Conservation (phyloP, 2,888 invertebrate genomes). For the Patella pellucida region DNA sequence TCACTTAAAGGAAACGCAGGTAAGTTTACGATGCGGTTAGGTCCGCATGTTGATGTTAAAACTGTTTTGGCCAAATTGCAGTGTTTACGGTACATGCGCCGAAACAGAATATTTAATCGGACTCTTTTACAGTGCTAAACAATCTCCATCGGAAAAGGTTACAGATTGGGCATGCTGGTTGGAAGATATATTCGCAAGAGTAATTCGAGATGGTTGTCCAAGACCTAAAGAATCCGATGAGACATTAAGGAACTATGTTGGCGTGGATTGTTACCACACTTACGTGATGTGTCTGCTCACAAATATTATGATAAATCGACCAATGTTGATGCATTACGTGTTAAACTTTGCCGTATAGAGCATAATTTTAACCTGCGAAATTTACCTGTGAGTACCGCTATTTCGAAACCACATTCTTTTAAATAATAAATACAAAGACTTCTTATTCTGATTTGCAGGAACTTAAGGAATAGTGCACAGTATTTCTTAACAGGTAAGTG, state of each 20-base stretch:
- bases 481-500: neutral
- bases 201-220: neutral
- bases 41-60: constrained; percentile 3
- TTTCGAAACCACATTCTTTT: too few relatives aligned
- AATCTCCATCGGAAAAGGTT: too few relatives aligned
- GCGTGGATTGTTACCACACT: neutral
- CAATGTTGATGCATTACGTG: constrained; percentile 2
- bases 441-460: neutral
- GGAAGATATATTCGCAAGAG: constrained; percentile 8
- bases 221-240: neutral
- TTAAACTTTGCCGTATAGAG: constrained; percentile 9
- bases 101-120: neutral
- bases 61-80: too few relatives aligned
- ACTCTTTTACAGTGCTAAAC: too few relatives aligned
- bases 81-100: constrained; percentile 1
- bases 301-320: too few relatives aligned
- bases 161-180: constrained; percentile 13
- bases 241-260: neutral
- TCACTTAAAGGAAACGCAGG: too few relatives aligned
- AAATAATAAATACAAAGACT: neutral
- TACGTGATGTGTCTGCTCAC: neutral
- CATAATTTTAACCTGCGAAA: too few relatives aligned
- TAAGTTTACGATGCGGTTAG: constrained; percentile 6
- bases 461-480: neutral
- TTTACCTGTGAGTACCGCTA: too few relatives aligned